Evolutionary conservation across 2,113 vertebrate species (phyloP).

Genomic region (Vidua chalybeata): DNA sequence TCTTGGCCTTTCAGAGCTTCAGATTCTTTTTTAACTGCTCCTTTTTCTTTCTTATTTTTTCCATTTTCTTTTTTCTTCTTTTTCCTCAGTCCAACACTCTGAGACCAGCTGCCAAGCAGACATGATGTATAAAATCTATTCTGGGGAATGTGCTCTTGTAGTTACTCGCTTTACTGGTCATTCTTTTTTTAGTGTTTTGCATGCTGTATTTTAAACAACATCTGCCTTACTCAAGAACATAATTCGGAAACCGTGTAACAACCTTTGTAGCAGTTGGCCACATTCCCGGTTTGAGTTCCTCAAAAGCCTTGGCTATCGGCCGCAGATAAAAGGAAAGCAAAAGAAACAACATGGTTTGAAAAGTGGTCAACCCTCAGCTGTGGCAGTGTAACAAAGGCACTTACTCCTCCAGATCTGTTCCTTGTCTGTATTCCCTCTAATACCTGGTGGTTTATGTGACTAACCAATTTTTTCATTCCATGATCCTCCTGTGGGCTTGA

Average conservation of each 20-base stretch:
- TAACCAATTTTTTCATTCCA: not conserved
- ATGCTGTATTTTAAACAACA: constrained; percentile 36
- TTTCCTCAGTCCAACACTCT: not conserved
- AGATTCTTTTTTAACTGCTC: not conserved
- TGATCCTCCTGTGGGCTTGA: not conserved
- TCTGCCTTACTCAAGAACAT: constrained; percentile 50
- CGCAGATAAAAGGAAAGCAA: constrained; percentile 53
- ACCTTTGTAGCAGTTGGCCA: constrained; percentile 63
- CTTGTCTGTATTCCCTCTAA: not conserved
- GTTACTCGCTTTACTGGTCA: constrained; percentile 17
- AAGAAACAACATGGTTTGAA: constrained; percentile 32
- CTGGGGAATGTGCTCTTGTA: not conserved
- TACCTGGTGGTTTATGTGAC: not conserved
- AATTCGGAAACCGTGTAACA: constrained; percentile 47
- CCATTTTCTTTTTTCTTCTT: not conserved
- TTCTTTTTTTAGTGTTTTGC: constrained; percentile 26
- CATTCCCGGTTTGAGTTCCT: constrained; percentile 42
- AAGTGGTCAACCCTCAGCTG: not conserved
- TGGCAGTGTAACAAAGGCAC: not conserved
- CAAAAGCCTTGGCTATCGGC: constrained; percentile 57
- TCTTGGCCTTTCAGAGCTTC: not conserved
- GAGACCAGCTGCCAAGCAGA: constrained; percentile 8
- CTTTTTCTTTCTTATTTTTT: not conserved
- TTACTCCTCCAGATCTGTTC: not conserved
- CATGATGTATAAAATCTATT: constrained; percentile 19